Percentiles rank a stretch among this genome's conserved stretches.
phyloP scores from a whole-genome alignment of 2,797 vertebrate species.

The Eurystomus glaucurus region DNA sequence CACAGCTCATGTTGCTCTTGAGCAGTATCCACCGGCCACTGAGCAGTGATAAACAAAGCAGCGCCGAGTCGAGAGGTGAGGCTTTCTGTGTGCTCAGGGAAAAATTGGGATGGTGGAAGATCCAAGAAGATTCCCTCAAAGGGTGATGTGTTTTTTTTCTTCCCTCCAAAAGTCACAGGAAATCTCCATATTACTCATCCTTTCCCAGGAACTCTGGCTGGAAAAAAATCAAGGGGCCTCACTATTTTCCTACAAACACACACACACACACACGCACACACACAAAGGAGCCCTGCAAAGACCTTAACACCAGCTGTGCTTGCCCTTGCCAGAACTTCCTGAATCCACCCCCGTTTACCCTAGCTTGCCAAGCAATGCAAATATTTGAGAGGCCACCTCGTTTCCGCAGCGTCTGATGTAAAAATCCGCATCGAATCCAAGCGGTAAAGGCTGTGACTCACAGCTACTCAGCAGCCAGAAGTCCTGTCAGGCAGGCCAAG shows the following conservation, averaged over 20 bases:
- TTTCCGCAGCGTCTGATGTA: constrained; percentile 58
- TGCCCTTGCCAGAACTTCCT: constrained; percentile 66
- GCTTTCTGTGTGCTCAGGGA: neutral
- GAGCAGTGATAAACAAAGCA: neutral
- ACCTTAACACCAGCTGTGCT: constrained; percentile 70
- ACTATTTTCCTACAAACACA: constrained; percentile 53
- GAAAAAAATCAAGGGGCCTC: constrained; percentile 60
- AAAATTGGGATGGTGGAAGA: neutral
- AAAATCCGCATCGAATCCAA: constrained; percentile 60
- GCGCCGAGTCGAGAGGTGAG: neutral
- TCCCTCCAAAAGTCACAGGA: constrained; percentile 60
- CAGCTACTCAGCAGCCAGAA: constrained; percentile 54
- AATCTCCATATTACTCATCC: constrained; percentile 69
- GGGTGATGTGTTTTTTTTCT: neutral
- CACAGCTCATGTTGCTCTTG: rapidly evolving
- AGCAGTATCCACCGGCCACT: neutral
- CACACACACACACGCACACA: neutral
- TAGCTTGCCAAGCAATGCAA: constrained; percentile 71
- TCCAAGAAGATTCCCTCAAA: neutral
- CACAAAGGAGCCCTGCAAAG: constrained; percentile 65
- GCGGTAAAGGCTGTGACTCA: constrained; percentile 65
- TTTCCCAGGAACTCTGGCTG: constrained; percentile 71
- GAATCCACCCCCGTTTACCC: constrained; percentile 65
- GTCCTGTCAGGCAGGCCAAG: constrained; percentile 42
- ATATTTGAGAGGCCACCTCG: constrained; percentile 62